Conservation (phyloP, 2,888 invertebrate species). For the Ophion obscuratus region DNA sequence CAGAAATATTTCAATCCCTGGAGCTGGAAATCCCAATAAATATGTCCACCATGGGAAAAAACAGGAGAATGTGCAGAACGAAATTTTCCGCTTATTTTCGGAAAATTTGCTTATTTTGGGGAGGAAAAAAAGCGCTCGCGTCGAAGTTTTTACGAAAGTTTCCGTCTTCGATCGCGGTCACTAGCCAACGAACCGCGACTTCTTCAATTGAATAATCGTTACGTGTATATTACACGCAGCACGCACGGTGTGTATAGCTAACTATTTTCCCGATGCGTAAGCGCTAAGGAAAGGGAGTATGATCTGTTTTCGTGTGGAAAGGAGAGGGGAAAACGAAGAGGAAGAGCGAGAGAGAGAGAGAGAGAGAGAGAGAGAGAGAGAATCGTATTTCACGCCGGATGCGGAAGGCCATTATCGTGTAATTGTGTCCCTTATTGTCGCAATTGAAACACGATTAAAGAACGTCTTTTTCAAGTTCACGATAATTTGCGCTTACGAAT, state of each 20-base stretch:
- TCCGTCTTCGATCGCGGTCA: constrained; percentile 39
- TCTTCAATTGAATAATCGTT: constrained; percentile 77
- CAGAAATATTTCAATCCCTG: too few relatives aligned
- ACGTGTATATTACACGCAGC: constrained; percentile 46
- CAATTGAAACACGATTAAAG: constrained; percentile 52
- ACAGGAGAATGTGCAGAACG: too few relatives aligned
- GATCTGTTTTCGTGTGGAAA: constrained; percentile 72
- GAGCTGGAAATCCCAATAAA: too few relatives aligned
- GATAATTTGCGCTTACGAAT: neutral
- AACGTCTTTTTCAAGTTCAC: constrained; percentile 51
- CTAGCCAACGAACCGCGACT: constrained; percentile 49
- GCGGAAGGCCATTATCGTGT: constrained; percentile 30
- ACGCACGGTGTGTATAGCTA: constrained; percentile 16
- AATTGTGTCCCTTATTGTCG: constrained; percentile 16
- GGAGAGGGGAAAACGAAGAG: neutral
- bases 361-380: neutral
- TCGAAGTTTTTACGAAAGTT: constrained; percentile 41
- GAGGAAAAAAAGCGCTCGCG: neutral
- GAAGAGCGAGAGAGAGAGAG: neutral
- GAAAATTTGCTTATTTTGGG: too few relatives aligned
- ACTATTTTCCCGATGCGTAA: constrained; percentile 58
- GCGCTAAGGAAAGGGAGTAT: constrained; percentile 66
- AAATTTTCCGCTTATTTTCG: neutral
- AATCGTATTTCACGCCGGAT: constrained; percentile 26
- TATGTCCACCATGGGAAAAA: too few relatives aligned